Evolutionary conservation across 2,113 vertebrate genomes (phyloP), one percentile per base, ranked within the genome.

Genomic region (Lagopus muta): DNA sequence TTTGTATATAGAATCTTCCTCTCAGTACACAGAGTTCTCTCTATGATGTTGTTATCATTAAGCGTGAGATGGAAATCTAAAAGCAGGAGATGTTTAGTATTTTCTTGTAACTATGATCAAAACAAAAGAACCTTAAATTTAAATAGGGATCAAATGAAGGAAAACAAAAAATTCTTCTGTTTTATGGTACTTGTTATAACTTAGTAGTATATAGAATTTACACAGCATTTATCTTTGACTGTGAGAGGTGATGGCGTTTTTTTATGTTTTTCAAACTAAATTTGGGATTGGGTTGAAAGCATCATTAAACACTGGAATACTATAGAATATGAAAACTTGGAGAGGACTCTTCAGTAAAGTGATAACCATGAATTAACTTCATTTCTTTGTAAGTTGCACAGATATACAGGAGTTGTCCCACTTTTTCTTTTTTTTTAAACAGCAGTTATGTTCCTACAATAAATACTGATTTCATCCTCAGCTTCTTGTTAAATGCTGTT

Each of bases 181-280:
- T 82, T 77, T 64, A 5, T 70, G 45, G 11, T 71, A 34, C 36
- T 62, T 66, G 15, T 21, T 80, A 14, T 76, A 70, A 54, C 10
- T 14, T 76, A 6, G 2, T n/a, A 58, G 12, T 5, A 58, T 85
- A 40, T 24, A 58, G 62, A 73, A 86, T 64, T 38, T 52, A 36
- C 19, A 47, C n/a, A 47, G 12, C 11, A 2, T 45, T 88, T 87
- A 54, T 27, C 3, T 71, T 71, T 4, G 0, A 28, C 93, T 84
- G 61, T 61, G 1, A 4, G 6, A 11, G 2, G 2, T 9, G 8
- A 30, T 21, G 27, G 18, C 12, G 6, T 3, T 52, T 64, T 64
- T 61, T 61, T 61, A 61, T 3, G 1, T 19, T 58, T 64, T 36
- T 42, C 69, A 64, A 83, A 43, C 21, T n/a, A 30, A 19, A 50